Conservation (phyloP, 2,113 vertebrate genomes). For the Catagonus wagneri region DNA sequence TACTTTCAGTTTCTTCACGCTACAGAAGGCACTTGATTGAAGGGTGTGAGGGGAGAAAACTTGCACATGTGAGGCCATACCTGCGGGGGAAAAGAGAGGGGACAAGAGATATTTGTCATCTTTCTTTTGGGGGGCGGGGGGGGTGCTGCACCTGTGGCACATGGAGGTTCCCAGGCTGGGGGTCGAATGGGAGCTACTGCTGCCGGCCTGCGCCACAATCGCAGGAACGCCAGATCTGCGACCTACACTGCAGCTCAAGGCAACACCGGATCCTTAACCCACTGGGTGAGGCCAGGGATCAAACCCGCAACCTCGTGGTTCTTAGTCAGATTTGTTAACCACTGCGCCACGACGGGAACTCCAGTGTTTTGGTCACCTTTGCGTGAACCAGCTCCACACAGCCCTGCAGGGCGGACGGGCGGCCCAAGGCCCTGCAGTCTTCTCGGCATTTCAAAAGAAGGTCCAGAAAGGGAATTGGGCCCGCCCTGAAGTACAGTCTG, state of each 20-base stretch:
- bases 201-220: too few species aligned
- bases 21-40: constrained; percentile 99
- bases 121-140: too few species aligned
- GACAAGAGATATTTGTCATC: not conserved
- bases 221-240: too few species aligned
- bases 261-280: too few species aligned
- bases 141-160: too few species aligned
- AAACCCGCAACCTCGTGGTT: too few species aligned
- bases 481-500: not conserved
- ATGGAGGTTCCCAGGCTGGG: too few species aligned
- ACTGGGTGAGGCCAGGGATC: too few species aligned
- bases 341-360: too few species aligned
- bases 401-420: not conserved
- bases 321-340: too few species aligned
- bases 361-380: not conserved
- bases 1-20: constrained; percentile 99
- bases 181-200: too few species aligned
- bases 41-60: constrained; percentile 98
- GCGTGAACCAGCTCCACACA: not conserved
- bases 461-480: not conserved
- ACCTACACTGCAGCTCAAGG: too few species aligned
- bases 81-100: constrained; percentile 82
- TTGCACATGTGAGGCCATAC: constrained; percentile 99
- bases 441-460: not conserved
- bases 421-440: not conserved